These are phyloP conservation scores for Cephalopachus bancanus DNA, from an alignment of 2,797 vertebrate genomes.

Conservation along the genomic window DNA sequence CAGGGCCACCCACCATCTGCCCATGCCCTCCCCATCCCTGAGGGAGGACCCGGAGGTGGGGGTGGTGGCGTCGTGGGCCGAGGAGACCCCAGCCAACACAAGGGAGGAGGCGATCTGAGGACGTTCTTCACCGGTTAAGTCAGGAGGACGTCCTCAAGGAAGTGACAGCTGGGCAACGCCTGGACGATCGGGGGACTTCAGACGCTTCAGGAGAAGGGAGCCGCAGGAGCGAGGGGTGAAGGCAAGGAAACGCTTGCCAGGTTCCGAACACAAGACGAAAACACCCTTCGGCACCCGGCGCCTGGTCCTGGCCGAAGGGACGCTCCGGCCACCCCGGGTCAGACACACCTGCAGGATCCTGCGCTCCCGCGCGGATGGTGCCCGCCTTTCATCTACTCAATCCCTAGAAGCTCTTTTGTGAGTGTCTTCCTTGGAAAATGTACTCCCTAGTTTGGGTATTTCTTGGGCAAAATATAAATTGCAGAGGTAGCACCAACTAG, in stretches of 20 bases:
- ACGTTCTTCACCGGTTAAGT: not conserved
- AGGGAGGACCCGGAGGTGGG: not conserved
- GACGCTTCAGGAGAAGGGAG: not conserved
- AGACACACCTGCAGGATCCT: accelerated
- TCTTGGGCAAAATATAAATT: conserved; percentile 81
- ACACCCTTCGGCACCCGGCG: accelerated
- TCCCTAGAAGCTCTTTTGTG: too few species aligned
- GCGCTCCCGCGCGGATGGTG: not conserved
- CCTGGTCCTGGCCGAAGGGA: accelerated
- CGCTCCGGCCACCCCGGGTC: not conserved
- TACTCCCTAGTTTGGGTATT: conserved; percentile 73
- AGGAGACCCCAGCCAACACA: not conserved
- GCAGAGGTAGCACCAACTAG: conserved; percentile 71
- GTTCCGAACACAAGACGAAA: accelerated
- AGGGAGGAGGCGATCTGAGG: accelerated
- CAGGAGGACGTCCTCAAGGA: not conserved
- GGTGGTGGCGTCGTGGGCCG: not conserved
- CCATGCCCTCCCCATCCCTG: not conserved
- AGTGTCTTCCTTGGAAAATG: conserved; percentile 80
- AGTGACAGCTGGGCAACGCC: not conserved
- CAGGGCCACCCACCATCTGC: not conserved
- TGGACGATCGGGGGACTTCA: not conserved
- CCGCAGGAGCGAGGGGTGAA: accelerated
- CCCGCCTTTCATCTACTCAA: too few species aligned
- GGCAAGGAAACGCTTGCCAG: accelerated